phyloP scores from a whole-genome alignment of 2,797 vertebrate genomes.

The Triplophysa yarkandensis region DNA sequence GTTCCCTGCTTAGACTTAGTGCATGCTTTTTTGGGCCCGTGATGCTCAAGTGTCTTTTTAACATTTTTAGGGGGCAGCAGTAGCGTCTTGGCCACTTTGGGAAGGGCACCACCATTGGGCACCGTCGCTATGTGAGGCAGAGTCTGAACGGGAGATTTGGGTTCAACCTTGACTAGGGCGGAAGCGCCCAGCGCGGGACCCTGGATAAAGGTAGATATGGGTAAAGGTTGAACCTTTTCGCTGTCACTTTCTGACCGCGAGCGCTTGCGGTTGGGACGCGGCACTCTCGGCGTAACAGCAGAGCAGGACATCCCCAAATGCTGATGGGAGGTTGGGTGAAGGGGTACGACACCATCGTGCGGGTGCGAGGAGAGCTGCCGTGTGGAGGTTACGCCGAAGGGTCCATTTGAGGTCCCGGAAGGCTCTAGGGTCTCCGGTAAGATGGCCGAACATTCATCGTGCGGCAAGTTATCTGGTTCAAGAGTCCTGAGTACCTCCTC shows the following conservation, averaged over 20 bases:
- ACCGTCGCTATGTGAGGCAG: constrained; percentile 80
- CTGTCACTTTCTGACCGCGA: constrained; percentile 98
- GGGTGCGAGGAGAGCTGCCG: constrained; percentile 68
- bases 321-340: constrained; percentile 74
- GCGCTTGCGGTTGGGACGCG: constrained; percentile 89
- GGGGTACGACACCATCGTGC: constrained; percentile 73
- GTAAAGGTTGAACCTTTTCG: constrained; percentile 92
- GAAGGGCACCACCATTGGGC: constrained; percentile 90
- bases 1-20: constrained; percentile 90
- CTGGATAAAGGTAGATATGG: constrained; percentile 91
- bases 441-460: constrained; percentile 62
- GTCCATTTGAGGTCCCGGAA: constrained; percentile 78
- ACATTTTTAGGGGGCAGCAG: constrained; percentile 87
- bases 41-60: constrained; percentile 92
- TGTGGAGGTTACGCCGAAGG: constrained; percentile 71
- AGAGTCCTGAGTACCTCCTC: constrained; percentile 96
- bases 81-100: constrained; percentile 92
- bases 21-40: constrained; percentile 91
- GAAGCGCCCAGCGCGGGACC: constrained; percentile 82
- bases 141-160: constrained; percentile 80
- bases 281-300: constrained; percentile 80
- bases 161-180: constrained; percentile 84
- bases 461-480: constrained; percentile 80
- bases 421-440: constrained; percentile 81
- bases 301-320: constrained; percentile 81